phyloP scores from a whole-genome alignment of 1,140 invertebrate species.

The Bombus breviceps region DNA sequence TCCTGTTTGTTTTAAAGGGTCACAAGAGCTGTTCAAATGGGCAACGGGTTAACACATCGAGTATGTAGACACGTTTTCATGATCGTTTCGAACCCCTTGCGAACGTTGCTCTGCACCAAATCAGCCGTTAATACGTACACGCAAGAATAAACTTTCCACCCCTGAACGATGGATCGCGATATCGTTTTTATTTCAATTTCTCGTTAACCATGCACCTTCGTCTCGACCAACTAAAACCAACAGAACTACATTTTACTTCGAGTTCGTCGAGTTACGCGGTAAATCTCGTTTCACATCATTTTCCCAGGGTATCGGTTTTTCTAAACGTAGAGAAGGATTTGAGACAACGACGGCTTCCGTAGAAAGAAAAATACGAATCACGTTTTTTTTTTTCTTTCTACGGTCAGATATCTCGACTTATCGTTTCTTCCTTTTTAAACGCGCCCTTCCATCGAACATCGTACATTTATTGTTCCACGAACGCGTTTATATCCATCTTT shows the following conservation, averaged over 20 bases:
- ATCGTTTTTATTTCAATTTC: not conserved
- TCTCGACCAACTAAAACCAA: not conserved
- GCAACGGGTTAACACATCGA: slow-evolving; percentile 75
- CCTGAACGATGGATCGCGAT: not conserved
- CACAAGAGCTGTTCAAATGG: slow-evolving; percentile 77
- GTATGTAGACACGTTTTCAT: slow-evolving; percentile 65
- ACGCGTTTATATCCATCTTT: no score
- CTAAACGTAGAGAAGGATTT: fast-evolving
- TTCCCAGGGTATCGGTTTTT: no score
- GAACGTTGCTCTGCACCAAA: slow-evolving; percentile 46
- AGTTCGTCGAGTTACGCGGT: no score
- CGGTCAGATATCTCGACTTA: no score
- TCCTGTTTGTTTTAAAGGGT: slow-evolving; percentile 80
- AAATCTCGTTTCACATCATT: no score
- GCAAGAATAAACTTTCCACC: slow-evolving; percentile 31
- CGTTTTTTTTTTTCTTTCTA: no score
- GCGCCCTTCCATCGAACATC: no score
- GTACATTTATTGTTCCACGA: no score
- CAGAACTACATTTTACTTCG: fast-evolving
- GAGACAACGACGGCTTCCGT: no score
- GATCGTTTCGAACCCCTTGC: slow-evolving; percentile 27
- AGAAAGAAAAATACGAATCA: fast-evolving
- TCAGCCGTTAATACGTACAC: slow-evolving; percentile 71
- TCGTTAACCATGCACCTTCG: not conserved
- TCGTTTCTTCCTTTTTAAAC: no score